These are phyloP conservation scores for Poecilobothrus nobilitatus DNA, from an alignment of 2,888 invertebrate genomes.

Conservation along the genomic window DNA sequence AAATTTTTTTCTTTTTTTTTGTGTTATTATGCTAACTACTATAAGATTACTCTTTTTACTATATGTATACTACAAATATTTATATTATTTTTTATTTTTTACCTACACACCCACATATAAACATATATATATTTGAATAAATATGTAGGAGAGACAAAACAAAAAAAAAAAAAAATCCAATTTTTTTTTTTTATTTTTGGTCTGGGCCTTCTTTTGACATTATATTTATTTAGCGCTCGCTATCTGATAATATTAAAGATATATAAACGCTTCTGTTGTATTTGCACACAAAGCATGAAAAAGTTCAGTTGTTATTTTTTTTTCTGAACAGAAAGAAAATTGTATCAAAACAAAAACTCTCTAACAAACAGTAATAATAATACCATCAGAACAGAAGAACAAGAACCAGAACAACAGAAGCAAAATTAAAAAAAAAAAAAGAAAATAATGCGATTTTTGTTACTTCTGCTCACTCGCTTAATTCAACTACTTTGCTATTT, in stretches of 20 bases:
- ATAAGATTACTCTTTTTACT: background rate
- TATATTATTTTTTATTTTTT: too few species aligned
- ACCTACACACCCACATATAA: background rate
- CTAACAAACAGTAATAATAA: background rate
- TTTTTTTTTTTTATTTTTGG: background rate
- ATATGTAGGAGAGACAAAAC: background rate
- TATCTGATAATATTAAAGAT: background rate
- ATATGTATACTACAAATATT: background rate
- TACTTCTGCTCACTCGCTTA: background rate
- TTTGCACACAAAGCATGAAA: constrained; percentile 6
- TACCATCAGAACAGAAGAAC: too few species aligned
- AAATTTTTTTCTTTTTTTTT: background rate
- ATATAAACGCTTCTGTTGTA: constrained; percentile 2
- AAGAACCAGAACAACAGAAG: too few species aligned
- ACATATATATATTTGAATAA: background rate
- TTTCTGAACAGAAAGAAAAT: background rate
- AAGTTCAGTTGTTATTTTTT: too few species aligned
- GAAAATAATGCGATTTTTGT: background rate
- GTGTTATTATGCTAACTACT: background rate
- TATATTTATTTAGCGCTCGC: constrained; percentile 4
- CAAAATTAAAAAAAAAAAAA: too few species aligned
- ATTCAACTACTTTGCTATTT: too few species aligned
- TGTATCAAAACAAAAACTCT: background rate
- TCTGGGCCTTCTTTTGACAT: background rate
- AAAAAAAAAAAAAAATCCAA: too few species aligned